These are phyloP conservation scores for Albula goreensis DNA, from an alignment of 2,113 vertebrate species.

Conservation along the genomic window DNA sequence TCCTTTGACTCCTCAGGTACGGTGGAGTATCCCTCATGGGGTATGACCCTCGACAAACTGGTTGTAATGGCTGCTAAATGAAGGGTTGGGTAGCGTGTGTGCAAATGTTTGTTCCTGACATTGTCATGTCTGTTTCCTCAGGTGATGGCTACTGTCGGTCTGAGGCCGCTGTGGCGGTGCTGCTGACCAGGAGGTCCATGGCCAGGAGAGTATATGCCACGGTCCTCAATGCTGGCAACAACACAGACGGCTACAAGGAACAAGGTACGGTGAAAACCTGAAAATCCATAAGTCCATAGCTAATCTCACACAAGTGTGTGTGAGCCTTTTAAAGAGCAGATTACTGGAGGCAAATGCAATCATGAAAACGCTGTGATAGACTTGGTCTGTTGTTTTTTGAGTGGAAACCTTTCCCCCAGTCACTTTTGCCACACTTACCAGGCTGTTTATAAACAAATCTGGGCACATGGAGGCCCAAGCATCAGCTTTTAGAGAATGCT, in stretches of 20 bases:
- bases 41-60: not conserved
- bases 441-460: slow-evolving; percentile 40
- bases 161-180: slow-evolving; percentile 83
- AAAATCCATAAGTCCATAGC: not conserved
- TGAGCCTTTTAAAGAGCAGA: not conserved
- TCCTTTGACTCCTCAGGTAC: slow-evolving; percentile 85
- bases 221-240: slow-evolving; percentile 84
- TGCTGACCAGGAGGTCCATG: slow-evolving; percentile 81
- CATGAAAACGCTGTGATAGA: not conserved
- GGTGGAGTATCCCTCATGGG: not conserved
- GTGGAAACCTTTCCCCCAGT: slow-evolving; percentile 48
- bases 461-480: not conserved
- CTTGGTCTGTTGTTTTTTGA: not conserved
- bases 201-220: slow-evolving; percentile 89
- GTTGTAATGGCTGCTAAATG: not conserved
- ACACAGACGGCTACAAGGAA: slow-evolving; percentile 94
- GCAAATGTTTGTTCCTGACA: not conserved
- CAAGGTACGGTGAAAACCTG: slow-evolving; percentile 74
- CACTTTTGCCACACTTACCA: slow-evolving; percentile 38
- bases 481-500: not conserved
- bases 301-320: not conserved
- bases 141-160: slow-evolving; percentile 92
- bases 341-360: slow-evolving; percentile 8
- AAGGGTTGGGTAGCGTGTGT: too few species aligned
- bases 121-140: slow-evolving; percentile 42